Base-by-base conservation (phyloP, 2,797 vertebrate genomes). In the Enteromius mattozi region DNA sequence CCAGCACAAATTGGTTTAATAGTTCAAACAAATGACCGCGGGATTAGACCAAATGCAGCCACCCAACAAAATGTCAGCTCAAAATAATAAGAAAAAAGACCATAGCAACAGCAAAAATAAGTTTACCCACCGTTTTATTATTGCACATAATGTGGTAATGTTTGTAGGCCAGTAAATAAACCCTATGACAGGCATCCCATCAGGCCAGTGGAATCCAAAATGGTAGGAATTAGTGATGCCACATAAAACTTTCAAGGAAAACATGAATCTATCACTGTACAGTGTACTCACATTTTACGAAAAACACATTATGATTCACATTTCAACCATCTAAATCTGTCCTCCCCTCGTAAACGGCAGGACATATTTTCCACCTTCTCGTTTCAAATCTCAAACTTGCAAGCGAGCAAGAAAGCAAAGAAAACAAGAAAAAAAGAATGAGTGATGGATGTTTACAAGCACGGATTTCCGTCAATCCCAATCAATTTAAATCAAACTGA, bases 1-100 rank as follows among this genome's bases (percentile, higher is more conserved):
- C 70, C 78, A 69, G 77, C 56, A 68, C 82, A 85, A 87, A 85
- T 71, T 81, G 85, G 81, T 70, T 82, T 83, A 59, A 82, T 78
- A 81, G 85, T 83, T 85, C 71, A 69, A 51, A 61, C 30, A 49
- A 59, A 85, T 82, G 82, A 40, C 82, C 42, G 33, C 56, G 14
- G 21, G 42, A 77, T 82, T 82, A 80, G 16, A 68, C 7, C 35
- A 61, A 82, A 82, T 78, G 54, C 77, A 86, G 66, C 35, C 69
- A 81, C 83, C 59, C 81, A 87, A 87, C 51, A 84, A 61, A 51
- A 80, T 78, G 33, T 80, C 86, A 84, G 24, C 30, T 33, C 71
- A 61, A 80, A 87, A 89, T 72, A 85, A 72, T 24, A 72, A 49
- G 3, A 24, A 82, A 68, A 82, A 81, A 88, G 49, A 74, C n/a